Evolutionary conservation across 2,888 invertebrate genomes (phyloP).

Genomic region (Phlogophora meticulosa): DNA sequence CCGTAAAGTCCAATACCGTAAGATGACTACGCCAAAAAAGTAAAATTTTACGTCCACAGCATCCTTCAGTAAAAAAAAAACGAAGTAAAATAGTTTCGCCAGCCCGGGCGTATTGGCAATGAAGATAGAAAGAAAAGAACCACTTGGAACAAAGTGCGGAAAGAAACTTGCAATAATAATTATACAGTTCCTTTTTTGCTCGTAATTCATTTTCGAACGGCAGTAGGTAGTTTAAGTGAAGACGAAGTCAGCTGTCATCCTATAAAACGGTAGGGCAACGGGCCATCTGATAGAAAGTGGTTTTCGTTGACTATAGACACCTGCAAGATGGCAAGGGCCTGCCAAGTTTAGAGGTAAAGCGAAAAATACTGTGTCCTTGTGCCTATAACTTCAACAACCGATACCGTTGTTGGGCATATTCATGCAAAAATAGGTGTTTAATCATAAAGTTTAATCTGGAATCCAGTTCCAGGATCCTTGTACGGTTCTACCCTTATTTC

Average conservation of each 20-base stretch:
- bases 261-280: neutral
- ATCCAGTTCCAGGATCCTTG: too few relatives aligned
- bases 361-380: too few relatives aligned
- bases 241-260: too few relatives aligned
- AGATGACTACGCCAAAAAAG: constrained; percentile 38
- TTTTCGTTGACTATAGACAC: neutral
- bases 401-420: too few relatives aligned
- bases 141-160: neutral
- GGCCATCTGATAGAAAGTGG: neutral
- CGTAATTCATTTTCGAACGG: too few relatives aligned
- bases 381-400: too few relatives aligned
- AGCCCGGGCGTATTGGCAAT: neutral
- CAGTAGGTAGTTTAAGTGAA: too few relatives aligned
- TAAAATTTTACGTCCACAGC: constrained; percentile 21
- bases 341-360: neutral
- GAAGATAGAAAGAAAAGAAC: constrained; percentile 13
- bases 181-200: neutral
- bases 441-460: too few relatives aligned
- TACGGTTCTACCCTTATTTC: too few relatives aligned
- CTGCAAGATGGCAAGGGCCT: neutral
- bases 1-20: constrained; percentile 47
- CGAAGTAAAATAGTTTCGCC: constrained; percentile 43
- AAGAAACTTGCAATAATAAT: neutral
- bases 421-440: too few relatives aligned
- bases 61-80: constrained; percentile 47